Base-by-base conservation (phyloP, 2,888 invertebrate genomes). In the Platycheirus albimanus region DNA sequence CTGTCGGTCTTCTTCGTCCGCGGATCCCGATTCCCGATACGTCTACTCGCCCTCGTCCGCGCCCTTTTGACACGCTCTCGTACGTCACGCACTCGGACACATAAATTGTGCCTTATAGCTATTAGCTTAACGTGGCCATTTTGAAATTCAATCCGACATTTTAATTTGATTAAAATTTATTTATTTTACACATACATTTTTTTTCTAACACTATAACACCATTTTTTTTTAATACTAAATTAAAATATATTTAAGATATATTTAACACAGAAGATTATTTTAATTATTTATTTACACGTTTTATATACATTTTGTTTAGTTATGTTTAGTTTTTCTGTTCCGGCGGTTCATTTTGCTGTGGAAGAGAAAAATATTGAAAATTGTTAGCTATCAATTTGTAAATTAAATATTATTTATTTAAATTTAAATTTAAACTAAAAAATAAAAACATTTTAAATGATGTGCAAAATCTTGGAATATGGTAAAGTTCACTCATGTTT, bases 61-160 rank as follows among this genome's bases (percentile, higher is more conserved):
- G 77, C 56, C 78, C 78, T 72, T 72, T 56, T 83, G 78, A 67
- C 78, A 83, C 78, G 78, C 52, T 69, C 54, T 78, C 74, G 78
- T 63, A 74, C 72, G 83, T 83, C 83, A 83, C 83, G 83, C 78
- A 78, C 78, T 58, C 74, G 78, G 63, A 74, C 24, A 81, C 81
- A 81, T 81, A 71, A 67, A 81, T 70, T 74, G 11, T 63, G 43
- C 51, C 54, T 41, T n/a, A 64, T 13, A 69, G 58, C 69, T 78
- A 49, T 83, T 78, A 83, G 67, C 72, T 83, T 36, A 36, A 66
- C 47, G 64, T 66, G 51, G 64, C 66, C 81, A 81, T 81, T 36
- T 78, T 64, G 4, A 43, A n/a, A 69, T 83, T 77, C 64, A 83
- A 61, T 83, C 78, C 83, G 74, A 83, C 83, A 83, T 83, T 74